Evolutionary conservation across 2,113 vertebrate genomes (phyloP), one percentile per base, ranked within the genome.

Genomic region (Podarcis raffonei): DNA sequence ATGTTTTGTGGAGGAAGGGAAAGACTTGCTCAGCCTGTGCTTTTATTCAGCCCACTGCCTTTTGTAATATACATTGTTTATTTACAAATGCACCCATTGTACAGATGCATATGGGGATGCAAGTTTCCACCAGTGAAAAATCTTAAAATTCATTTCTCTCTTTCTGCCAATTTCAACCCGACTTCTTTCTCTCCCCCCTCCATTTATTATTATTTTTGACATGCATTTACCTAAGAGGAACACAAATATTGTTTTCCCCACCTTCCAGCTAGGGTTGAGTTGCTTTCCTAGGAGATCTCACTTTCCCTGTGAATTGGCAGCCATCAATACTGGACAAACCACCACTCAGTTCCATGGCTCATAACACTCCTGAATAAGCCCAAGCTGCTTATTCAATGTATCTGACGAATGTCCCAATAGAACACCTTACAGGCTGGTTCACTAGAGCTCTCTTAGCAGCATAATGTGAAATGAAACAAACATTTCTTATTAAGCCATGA

Each of bases 351-450:
- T 23, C 42, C 42, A 74, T 25, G 32, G 48, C 83, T 85, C 48
- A 16, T 59, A 85, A 16, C 18, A 27, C 32, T 13, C 53, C 3
- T 1, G 23, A 80, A 80, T 80, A 57, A 85, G 68, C 48, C 32
- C n/a, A 59, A 62, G 35, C 32, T 35, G 71, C n/a, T 71, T 42
- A 76, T 69, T 0, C 30, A 77, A 27, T 0, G 0, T 9, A 65
- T 82, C 71, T n/a, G 88, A 75, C 30, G 71, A 65, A 85, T 68
- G 76, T 92, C 91, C 90, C 39, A 48, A 11, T 93, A 90, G 89
- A 0, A 2, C 91, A 87, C 20, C 91, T 91, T 81, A 23, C 18
- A 0, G 0, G 22, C 88, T 93, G 2, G 1, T 89, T 90, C 35
- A 5, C 59, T 74, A 59, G 35, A 20, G 20, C 20, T 23, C 3